Conservation (phyloP, 1,140 invertebrate species). For the Aphis gossypii region DNA sequence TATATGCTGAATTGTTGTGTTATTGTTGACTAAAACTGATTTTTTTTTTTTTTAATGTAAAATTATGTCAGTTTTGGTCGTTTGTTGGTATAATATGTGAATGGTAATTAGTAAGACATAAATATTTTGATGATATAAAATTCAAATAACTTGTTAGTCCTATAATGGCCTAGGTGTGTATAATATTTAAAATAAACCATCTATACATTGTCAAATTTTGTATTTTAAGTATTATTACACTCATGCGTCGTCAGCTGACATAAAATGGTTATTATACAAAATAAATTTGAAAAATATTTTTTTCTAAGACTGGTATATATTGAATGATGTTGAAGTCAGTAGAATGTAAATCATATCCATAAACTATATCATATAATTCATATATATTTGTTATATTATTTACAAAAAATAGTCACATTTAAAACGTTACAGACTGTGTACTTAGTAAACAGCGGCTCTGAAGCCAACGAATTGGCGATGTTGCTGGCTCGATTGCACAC, state of each 20-base stretch:
- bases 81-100: not conserved
- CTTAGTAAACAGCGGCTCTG: conserved; percentile 94
- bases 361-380: not conserved
- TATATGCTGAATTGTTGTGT: not conserved
- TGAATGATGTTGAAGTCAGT: too few species aligned
- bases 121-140: not conserved
- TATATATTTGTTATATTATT: not conserved
- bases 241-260: too few species aligned
- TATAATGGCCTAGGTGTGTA: too few species aligned
- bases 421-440: conserved; percentile 75
- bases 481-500: conserved; percentile 86
- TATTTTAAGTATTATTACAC: too few species aligned
- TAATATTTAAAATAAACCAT: too few species aligned
- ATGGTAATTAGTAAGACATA: not conserved
- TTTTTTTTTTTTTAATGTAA: not conserved
- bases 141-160: not conserved
- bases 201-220: too few species aligned
- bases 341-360: not conserved
- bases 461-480: conserved; percentile 95
- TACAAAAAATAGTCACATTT: not conserved
- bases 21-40: not conserved
- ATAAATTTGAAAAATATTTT: too few species aligned
- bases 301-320: too few species aligned
- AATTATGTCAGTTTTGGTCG: not conserved
- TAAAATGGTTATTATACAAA: too few species aligned